Percentiles rank a stretch among this genome's conserved stretches.
These are phyloP conservation scores for Mythimna ferrago DNA, from an alignment of 2,888 invertebrate genomes.

Conservation along the genomic window DNA sequence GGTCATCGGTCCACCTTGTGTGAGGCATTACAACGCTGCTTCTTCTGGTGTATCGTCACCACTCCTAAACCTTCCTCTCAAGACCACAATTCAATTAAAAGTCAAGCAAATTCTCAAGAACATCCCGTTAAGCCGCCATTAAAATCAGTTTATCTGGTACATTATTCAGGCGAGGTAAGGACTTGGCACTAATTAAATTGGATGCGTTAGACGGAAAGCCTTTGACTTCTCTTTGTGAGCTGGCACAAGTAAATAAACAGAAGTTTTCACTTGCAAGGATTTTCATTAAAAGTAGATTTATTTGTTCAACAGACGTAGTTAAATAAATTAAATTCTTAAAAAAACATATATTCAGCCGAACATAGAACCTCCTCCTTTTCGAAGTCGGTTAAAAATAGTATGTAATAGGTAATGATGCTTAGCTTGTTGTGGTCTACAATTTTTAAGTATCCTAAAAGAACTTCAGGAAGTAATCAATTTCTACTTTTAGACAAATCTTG, in stretches of 20 bases:
- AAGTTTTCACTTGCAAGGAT: conserved; percentile 6
- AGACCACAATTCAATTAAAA: conserved; percentile 32
- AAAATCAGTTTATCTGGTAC: conserved; percentile 43
- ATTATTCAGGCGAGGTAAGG: conserved; percentile 49
- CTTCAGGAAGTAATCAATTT: too few relatives aligned
- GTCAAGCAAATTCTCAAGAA: conserved; percentile 13
- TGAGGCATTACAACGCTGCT: too few relatives aligned
- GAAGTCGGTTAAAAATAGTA: too few relatives aligned
- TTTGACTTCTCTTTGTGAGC: conserved; percentile 33
- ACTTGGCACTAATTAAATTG: conserved; percentile 51
- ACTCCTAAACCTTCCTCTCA: background rate
- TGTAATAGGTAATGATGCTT: too few relatives aligned
- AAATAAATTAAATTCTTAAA: too few relatives aligned
- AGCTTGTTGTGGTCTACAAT: too few relatives aligned
- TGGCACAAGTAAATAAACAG: conserved; percentile 16
- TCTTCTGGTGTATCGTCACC: too few relatives aligned
- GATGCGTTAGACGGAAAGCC: conserved; percentile 34
- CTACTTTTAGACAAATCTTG: too few relatives aligned
- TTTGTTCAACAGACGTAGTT: conserved; percentile 1
- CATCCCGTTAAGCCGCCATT: conserved; percentile 30
- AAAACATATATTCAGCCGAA: too few relatives aligned
- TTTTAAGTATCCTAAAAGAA: too few relatives aligned
- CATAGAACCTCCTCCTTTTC: too few relatives aligned
- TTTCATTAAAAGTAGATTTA: conserved; percentile 23
- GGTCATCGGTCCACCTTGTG: too few relatives aligned